phyloP scores from a whole-genome alignment of 2,113 vertebrate species.

The Mirounga angustirostris region DNA sequence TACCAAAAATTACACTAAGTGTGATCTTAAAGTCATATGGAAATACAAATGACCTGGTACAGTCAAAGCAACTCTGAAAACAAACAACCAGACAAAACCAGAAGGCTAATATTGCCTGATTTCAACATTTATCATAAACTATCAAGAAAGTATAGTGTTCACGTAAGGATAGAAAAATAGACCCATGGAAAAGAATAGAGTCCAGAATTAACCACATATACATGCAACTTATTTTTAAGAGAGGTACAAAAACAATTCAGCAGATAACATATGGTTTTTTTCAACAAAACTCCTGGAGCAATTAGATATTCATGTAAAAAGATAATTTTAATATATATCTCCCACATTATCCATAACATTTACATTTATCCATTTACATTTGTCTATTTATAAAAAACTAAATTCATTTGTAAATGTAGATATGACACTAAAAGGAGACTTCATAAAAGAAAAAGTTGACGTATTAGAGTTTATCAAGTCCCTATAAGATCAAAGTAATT shows the following conservation, averaged over 20 bases:
- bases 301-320: background rate
- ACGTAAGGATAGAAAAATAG: background rate
- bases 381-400: background rate
- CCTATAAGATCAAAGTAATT: background rate
- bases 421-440: background rate
- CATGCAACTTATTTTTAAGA: background rate
- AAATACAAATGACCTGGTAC: background rate
- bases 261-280: background rate
- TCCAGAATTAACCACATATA: background rate
- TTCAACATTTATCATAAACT: conserved; percentile 23
- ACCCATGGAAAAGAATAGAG: background rate
- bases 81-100: background rate
- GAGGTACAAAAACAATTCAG: background rate
- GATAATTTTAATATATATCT: background rate
- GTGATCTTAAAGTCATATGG: background rate
- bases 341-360: background rate
- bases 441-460: background rate
- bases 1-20: background rate
- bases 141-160: background rate
- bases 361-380: background rate
- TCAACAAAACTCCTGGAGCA: background rate
- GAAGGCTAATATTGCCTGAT: background rate
- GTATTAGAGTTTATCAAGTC: background rate
- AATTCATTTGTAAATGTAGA: background rate
- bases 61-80: background rate